These are phyloP conservation scores for Tetragonula carbonaria DNA, from an alignment of 2,888 invertebrate species.

Conservation along the genomic window DNA sequence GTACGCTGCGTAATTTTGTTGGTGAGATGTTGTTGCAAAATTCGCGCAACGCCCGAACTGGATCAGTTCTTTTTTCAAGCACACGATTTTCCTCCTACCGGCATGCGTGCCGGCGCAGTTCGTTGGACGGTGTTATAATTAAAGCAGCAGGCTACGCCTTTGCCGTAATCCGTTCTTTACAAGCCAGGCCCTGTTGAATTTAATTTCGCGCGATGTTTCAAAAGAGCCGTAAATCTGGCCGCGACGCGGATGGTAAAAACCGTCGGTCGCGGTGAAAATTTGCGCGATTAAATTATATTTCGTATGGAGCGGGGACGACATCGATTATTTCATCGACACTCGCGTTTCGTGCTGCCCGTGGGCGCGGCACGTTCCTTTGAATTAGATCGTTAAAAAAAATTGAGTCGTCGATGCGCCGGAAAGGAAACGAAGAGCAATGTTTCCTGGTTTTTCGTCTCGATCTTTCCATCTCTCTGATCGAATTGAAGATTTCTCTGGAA, in stretches of 20 bases:
- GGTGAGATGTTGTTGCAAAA: constrained; percentile 25
- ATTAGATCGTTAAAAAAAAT: constrained; percentile 44
- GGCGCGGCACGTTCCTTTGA: constrained; percentile 29
- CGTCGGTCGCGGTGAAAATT: constrained; percentile 23
- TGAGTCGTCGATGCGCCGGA: constrained; percentile 57
- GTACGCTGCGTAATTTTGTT: constrained; percentile 17
- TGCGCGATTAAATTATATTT: constrained; percentile 20
- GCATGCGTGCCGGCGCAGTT: constrained; percentile 4
- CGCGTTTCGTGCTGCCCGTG: constrained; percentile 28
- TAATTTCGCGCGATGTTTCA: constrained; percentile 41
- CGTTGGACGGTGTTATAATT: constrained; percentile 36
- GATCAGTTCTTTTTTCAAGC: constrained; percentile 28
- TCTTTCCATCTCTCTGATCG: not conserved
- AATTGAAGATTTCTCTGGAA: constrained; percentile 1
- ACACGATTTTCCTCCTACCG: constrained; percentile 3
- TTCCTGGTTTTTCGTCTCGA: not conserved
- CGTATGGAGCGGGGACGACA: not conserved
- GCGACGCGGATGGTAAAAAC: constrained; percentile 28
- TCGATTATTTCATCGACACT: constrained; percentile 47
- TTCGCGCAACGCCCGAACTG: not conserved
- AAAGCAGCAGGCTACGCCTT: constrained; percentile 31
- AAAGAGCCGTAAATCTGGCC: constrained; percentile 35
- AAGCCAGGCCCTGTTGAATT: constrained; percentile 29
- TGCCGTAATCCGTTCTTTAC: constrained; percentile 42
- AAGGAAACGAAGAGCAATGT: not conserved